Evolutionary conservation across 2,888 invertebrate genomes (phyloP).

Genomic region (Mycalesis mineus): DNA sequence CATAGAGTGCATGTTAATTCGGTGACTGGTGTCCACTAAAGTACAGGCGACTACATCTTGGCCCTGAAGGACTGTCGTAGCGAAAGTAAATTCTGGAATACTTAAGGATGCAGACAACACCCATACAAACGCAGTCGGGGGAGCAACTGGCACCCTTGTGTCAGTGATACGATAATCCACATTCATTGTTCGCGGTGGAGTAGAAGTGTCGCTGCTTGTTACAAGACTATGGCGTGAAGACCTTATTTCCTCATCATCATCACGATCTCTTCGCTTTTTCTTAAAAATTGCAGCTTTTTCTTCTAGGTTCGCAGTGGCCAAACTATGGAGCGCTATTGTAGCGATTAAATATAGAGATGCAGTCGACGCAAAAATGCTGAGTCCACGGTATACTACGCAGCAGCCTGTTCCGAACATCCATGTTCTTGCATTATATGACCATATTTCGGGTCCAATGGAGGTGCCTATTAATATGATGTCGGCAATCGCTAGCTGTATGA

Average conservation of each 20-base stretch:
- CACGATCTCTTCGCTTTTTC: conserved; percentile 50
- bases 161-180: conserved; percentile 73
- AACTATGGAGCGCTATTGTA: conserved; percentile 77
- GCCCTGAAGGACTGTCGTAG: conserved; percentile 63
- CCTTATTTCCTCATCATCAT: conserved; percentile 65
- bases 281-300: conserved; percentile 53
- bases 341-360: conserved; percentile 76
- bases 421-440: conserved; percentile 66
- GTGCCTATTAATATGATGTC: conserved; percentile 67
- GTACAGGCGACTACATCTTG: conserved; percentile 65
- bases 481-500: conserved; percentile 74
- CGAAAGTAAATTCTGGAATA: conserved; percentile 77
- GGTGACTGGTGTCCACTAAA: conserved; percentile 71
- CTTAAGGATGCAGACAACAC: conserved; percentile 77
- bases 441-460: conserved; percentile 71
- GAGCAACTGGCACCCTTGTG: conserved; percentile 64
- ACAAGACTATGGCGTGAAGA: conserved; percentile 71
- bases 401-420: conserved; percentile 72
- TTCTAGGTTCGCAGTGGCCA: conserved; percentile 75
- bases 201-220: conserved; percentile 66
- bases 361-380: conserved; percentile 75
- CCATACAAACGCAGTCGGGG: conserved; percentile 79
- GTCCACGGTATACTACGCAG: conserved; percentile 76
- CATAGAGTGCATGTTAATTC: conserved; percentile 60
- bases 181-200: conserved; percentile 71